These are phyloP conservation scores for Propithecus deckenii DNA, from an alignment of 2,797 vertebrate species.

Conservation along the genomic window DNA sequence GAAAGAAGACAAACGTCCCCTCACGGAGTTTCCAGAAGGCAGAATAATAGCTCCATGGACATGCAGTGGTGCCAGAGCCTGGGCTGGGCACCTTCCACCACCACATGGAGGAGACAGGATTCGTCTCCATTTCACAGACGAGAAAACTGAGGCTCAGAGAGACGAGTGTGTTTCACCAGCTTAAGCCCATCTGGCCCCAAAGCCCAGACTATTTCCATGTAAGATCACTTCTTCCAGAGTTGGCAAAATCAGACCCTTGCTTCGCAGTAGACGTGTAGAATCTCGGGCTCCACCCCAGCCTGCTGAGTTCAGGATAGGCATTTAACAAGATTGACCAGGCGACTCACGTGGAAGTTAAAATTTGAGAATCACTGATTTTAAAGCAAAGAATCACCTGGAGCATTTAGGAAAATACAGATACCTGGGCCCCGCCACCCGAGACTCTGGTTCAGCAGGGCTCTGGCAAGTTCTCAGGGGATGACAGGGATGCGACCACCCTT, in stretches of 20 bases:
- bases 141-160: not conserved
- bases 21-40: not conserved
- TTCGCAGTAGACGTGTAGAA: not conserved
- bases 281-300: not conserved
- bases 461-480: not conserved
- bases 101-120: accelerated
- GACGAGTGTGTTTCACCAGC: not conserved
- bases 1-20: not conserved
- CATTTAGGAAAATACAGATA: not conserved
- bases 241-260: not conserved
- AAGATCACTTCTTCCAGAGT: not conserved
- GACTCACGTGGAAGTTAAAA: not conserved
- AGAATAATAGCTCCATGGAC: not conserved
- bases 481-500: accelerated
- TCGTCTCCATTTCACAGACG: not conserved
- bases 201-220: not conserved
- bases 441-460: not conserved
- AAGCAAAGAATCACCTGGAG: not conserved
- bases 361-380: not conserved
- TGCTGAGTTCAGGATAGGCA: not conserved
- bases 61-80: not conserved
- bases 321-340: not conserved
- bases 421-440: not conserved
- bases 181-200: not conserved
- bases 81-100: not conserved